Base-by-base conservation (phyloP, 2,797 vertebrate genomes). In the Crotalus adamanteus region DNA sequence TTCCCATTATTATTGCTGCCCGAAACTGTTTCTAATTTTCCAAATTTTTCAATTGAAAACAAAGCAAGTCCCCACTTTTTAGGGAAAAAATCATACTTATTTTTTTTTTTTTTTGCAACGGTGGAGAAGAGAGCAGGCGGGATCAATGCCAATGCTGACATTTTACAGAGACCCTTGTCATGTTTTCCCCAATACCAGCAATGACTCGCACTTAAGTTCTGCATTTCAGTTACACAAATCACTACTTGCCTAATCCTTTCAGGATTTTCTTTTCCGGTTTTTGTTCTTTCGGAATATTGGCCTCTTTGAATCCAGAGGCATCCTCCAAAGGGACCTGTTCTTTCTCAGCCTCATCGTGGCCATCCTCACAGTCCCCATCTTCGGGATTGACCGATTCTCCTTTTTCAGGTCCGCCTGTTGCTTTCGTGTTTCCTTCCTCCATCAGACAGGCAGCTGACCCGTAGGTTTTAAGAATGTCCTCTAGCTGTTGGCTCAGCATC, bases 181-280 rank as follows among this genome's bases (percentile, higher is more conserved):
- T 83, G 61, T 90, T 57, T 16, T n/a, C 69, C 65, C 78, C 89
- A 18, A 91, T 94, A 65, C 85, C 90, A 87, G 26, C 90, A 91
- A 55, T 90, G 94, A 87, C 12, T 90, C 0, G 0, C n/a, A 88
- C 85, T 86, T 88, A 93, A 93, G 61, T 22, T 8, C 13, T 91
- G n/a, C 14, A 83, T 18, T 57, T 61, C 90, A 93, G 87, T 95
- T 93, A 88, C 0, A 0, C n/a, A 88, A 61, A 51, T n/a, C 92
- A 94, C 20, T 95, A 97, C 97, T 98, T 97, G 98, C 99, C 99
- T 97, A 99, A 97, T 95, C 98, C 98, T 97, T 99, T 99, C 18
- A 99, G 97, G 95, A 99, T 98, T 98, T 99, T 99, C 98, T 99
- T 99, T 96, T 99, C 99, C 93, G 98, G 94, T 96, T 98, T 99